Base-by-base conservation (phyloP, 1,140 invertebrate species). In the Drosophila grimshawi region DNA sequence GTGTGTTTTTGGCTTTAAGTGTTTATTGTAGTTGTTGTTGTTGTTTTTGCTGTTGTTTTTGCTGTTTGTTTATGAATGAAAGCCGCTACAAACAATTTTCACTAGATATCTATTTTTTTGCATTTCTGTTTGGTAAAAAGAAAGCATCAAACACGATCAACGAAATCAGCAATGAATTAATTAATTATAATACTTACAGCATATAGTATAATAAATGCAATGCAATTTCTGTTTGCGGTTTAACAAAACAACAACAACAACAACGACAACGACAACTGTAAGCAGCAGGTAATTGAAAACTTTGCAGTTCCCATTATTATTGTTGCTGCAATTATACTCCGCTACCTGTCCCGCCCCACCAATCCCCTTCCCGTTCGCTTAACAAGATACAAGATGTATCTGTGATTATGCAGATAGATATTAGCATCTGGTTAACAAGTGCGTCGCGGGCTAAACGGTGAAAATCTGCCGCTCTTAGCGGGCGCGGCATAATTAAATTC, bases 341-440 rank as follows among this genome's bases (percentile, higher is more conserved):
- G 37, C 19, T 7, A 67, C 39, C 30, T 62, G 35, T 45, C 11
- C 48, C 46, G 10, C 30, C 19, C 59, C 27, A 3, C 6, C 19
- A 19, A 19, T 19, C 19, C 35, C 3, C 43, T 2, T 4, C 7
- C 7, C 48, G 7, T 5, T 19, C 19, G 19, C 19, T 19, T 19
- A 19, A 19, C 19, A 19, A 19, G 19, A 19, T 19, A 19, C 19
- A 19, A 19, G 19, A 19, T 19, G 19, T 49, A 45, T 37, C 37
- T 35, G 37, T 78, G 59, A 75, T 68, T 49, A 78, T 69, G 60
- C 60, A 61, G 57, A 77, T 64, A 61, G 57, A 77, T 70, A 86
- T 86, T 86, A 86, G 72, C 83, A 86, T 88, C 83, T 86, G 80
- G 83, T 86, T 86, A 86, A 83, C 83, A 86, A 86, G 83, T 86